phyloP scores from a whole-genome alignment of 2,888 invertebrate species.

The Polylopha cassiicola region DNA sequence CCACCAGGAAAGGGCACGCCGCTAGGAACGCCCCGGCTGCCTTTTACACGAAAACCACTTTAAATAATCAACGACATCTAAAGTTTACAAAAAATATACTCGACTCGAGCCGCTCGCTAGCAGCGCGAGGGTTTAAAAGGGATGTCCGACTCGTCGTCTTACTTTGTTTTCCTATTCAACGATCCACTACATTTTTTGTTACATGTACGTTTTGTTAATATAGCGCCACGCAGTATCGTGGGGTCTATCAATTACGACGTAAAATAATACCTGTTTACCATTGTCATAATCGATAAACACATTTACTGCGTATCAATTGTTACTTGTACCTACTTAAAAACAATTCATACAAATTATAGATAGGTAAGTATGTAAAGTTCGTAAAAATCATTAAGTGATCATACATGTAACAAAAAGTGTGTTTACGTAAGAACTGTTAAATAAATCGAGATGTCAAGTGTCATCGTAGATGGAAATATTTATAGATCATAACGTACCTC shows the following conservation, averaged over 20 bases:
- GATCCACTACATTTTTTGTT: slow-evolving; percentile 24
- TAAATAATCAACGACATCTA: slow-evolving; percentile 35
- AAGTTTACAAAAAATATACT: slow-evolving; percentile 26
- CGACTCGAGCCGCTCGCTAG: slow-evolving; percentile 27
- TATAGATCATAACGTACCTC: not conserved
- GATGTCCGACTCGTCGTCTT: slow-evolving; percentile 37
- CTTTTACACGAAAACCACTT: slow-evolving; percentile 35
- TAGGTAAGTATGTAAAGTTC: too few species aligned
- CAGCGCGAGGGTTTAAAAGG: slow-evolving; percentile 36
- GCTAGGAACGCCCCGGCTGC: slow-evolving; percentile 53
- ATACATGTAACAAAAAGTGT: too few species aligned
- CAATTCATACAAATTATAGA: too few species aligned
- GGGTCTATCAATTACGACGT: slow-evolving; percentile 14
- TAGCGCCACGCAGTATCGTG: slow-evolving; percentile 9
- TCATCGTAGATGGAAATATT: slow-evolving; percentile 26
- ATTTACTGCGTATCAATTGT: too few species aligned
- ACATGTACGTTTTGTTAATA: slow-evolving; percentile 16
- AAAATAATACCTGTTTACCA: slow-evolving; percentile 18
- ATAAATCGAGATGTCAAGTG: slow-evolving; percentile 28
- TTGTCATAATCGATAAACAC: too few species aligned
- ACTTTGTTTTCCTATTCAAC: slow-evolving; percentile 35
- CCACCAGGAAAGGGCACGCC: slow-evolving; percentile 40
- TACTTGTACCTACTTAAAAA: too few species aligned
- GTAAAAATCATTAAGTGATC: slow-evolving; percentile 17
- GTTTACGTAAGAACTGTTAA: slow-evolving; percentile 5